These are phyloP conservation scores for Cynopterus sphinx DNA, from an alignment of 2,797 vertebrate genomes.

Conservation along the genomic window DNA sequence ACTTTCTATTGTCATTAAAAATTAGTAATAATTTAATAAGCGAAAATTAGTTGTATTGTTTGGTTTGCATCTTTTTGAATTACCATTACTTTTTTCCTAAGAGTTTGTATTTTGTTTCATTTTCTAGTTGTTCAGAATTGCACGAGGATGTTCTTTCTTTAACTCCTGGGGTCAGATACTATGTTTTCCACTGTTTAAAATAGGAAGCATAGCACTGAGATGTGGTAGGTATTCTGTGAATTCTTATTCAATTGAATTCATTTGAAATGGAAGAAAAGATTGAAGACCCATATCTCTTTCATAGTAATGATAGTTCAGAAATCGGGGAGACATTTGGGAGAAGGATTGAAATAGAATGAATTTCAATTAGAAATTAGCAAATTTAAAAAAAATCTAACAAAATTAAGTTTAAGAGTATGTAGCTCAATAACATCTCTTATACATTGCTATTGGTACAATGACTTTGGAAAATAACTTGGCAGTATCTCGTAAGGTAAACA, in stretches of 20 bases:
- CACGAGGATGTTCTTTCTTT: not conserved
- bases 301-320: not conserved
- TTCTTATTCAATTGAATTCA: constrained; percentile 25
- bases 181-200: constrained; percentile 1
- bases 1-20: not conserved
- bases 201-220: not conserved
- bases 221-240: not conserved
- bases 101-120: not conserved
- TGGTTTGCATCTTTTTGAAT: not conserved
- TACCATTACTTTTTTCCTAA: not conserved
- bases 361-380: not conserved
- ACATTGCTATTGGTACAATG: not conserved
- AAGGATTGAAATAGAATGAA: constrained; percentile 23
- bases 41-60: not conserved
- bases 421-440: not conserved
- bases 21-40: constrained; percentile 10
- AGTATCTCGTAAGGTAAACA: not conserved
- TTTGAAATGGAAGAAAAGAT: not conserved
- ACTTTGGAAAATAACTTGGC: not conserved
- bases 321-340: not conserved
- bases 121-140: constrained; percentile 17
- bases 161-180: not conserved
- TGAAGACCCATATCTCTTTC: not conserved
- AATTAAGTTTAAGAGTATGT: not conserved
- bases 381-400: constrained; percentile 37